Conservation (phyloP, 1,140 invertebrate genomes). For the Marisa cornuarietis region DNA sequence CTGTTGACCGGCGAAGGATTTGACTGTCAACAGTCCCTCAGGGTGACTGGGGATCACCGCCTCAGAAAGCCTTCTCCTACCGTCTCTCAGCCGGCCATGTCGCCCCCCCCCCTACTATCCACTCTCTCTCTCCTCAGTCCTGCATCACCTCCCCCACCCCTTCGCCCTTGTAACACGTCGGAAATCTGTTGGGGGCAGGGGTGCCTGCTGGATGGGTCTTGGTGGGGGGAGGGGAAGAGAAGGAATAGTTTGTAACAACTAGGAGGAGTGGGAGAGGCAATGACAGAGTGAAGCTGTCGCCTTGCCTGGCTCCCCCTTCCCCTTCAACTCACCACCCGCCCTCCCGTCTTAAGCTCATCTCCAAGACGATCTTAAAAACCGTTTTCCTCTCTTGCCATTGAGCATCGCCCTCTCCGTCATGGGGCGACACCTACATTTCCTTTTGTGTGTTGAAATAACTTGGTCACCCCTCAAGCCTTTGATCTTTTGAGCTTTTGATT, state of each 20-base stretch:
- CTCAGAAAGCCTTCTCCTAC: slow-evolving; percentile 5
- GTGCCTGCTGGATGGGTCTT: background rate
- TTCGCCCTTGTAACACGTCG: background rate
- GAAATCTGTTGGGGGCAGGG: background rate
- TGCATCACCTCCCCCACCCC: background rate
- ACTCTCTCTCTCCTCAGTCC: background rate
- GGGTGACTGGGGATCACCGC: background rate
- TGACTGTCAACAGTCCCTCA: slow-evolving; percentile 4
- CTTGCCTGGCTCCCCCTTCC: background rate
- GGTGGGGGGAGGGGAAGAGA: background rate
- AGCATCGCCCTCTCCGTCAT: too few species aligned
- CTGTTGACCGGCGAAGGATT: slow-evolving; percentile 1
- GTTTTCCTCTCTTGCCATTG: too few species aligned
- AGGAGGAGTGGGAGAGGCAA: background rate
- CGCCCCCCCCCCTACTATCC: background rate
- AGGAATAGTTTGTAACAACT: background rate
- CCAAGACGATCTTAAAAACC: too few species aligned
- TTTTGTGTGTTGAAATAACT: too few species aligned
- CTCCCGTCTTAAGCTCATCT: background rate
- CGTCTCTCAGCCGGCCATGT: background rate
- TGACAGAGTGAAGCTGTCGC: background rate
- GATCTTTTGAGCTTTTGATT: too few species aligned
- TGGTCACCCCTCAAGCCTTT: too few species aligned
- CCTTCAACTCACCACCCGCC: background rate
- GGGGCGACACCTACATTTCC: too few species aligned